phyloP scores from a whole-genome alignment of 2,113 vertebrate genomes.

The Gyps fulvus region DNA sequence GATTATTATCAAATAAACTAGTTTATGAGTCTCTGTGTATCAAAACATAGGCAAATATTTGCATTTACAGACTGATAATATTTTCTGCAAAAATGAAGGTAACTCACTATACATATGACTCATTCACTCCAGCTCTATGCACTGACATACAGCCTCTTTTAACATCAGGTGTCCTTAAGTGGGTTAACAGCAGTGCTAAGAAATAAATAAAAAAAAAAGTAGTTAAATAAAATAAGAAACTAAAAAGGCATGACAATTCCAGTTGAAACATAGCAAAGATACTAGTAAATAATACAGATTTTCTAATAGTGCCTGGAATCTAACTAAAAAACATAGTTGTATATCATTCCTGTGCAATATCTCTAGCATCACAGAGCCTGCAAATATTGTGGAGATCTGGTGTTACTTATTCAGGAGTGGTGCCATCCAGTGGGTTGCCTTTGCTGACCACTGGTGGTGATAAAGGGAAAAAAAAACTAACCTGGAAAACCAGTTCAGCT shows the following conservation, averaged over 20 bases:
- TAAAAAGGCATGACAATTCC: neutral
- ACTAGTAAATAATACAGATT: neutral
- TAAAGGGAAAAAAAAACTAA: accelerated
- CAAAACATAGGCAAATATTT: neutral
- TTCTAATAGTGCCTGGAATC: neutral
- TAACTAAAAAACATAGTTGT: neutral
- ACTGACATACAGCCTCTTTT: neutral
- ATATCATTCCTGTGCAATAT: neutral
- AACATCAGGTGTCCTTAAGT: neutral
- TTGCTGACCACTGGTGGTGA: neutral
- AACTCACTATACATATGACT: neutral
- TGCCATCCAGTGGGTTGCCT: neutral
- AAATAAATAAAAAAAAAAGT: neutral
- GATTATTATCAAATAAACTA: neutral
- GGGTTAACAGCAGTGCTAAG: neutral
- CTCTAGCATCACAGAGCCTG: neutral
- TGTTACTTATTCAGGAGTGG: neutral
- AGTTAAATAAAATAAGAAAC: neutral
- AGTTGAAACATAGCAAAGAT: neutral
- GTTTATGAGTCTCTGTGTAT: neutral
- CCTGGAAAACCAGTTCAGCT: neutral
- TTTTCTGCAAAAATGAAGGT: neutral
- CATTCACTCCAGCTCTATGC: neutral
- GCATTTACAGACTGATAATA: neutral
- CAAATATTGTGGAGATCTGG: neutral